Conservation (phyloP, 2,797 vertebrate species). For the Coracias cyanogaster region DNA sequence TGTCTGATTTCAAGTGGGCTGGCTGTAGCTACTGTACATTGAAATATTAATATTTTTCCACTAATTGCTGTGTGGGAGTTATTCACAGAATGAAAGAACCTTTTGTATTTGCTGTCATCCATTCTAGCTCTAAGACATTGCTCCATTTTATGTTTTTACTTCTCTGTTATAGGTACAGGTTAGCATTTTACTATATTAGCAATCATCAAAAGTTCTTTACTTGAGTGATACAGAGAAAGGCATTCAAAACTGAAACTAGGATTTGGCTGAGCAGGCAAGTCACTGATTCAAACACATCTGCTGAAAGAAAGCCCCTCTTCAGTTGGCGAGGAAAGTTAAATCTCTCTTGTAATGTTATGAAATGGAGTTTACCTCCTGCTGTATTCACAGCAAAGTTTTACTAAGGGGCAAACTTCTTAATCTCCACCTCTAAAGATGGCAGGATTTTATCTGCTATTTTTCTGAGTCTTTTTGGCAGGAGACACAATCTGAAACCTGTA, state of each 20-base stretch:
- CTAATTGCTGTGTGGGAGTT: slow-evolving; percentile 78
- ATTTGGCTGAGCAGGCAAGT: slow-evolving; percentile 21
- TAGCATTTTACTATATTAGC: slow-evolving; percentile 59
- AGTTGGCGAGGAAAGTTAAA: neutral
- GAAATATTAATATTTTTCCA: slow-evolving; percentile 64
- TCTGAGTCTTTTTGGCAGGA: neutral
- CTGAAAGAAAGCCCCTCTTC: neutral
- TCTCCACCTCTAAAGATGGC: neutral
- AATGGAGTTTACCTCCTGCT: neutral
- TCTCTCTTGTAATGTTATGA: neutral
- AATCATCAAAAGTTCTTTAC: slow-evolving; percentile 59
- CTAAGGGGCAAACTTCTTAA: neutral
- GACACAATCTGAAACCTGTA: neutral
- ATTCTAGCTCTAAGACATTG: slow-evolving; percentile 56
- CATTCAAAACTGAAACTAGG: slow-evolving; percentile 49
- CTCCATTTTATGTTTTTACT: slow-evolving; percentile 57
- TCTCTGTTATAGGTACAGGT: slow-evolving; percentile 54
- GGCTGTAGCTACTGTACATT: slow-evolving; percentile 41
- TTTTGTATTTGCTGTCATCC: slow-evolving; percentile 66
- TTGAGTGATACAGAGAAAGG: slow-evolving; percentile 40
- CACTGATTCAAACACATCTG: neutral
- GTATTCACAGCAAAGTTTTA: neutral
- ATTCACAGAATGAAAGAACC: slow-evolving; percentile 69
- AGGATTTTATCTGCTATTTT: neutral
- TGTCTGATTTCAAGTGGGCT: slow-evolving; percentile 58